These are phyloP conservation scores for Oreochromis spilurus DNA, from an alignment of 2,113 vertebrate genomes.

Conservation along the genomic window DNA sequence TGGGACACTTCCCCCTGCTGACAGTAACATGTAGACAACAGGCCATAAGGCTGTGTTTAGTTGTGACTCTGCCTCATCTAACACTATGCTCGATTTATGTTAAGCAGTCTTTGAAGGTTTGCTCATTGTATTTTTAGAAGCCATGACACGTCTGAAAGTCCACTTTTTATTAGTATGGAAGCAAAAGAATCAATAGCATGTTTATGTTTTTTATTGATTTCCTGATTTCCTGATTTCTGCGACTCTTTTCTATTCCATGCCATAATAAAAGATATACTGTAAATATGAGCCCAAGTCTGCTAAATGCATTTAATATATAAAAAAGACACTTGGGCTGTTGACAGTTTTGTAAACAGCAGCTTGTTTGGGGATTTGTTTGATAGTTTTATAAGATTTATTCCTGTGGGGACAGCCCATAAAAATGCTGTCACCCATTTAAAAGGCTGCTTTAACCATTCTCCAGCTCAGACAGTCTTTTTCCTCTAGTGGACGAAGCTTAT, in stretches of 20 bases:
- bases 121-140: not conserved
- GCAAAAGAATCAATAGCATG: slow-evolving; percentile 1
- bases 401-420: not conserved
- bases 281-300: not conserved
- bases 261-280: not conserved
- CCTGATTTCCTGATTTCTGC: not conserved
- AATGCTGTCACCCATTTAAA: not conserved
- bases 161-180: not conserved
- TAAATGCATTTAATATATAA: not conserved
- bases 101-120: not conserved
- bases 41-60: not conserved
- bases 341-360: not conserved
- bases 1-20: not conserved
- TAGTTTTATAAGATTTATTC: not conserved
- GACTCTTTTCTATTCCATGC: not conserved
- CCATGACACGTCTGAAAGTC: not conserved
- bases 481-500: not conserved
- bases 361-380: not conserved
- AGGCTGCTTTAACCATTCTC: not conserved
- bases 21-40: not conserved
- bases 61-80: not conserved
- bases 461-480: not conserved
- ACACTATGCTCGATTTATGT: not conserved
- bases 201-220: slow-evolving; percentile 13
- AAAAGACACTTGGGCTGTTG: not conserved